Base-by-base conservation (phyloP, 2,113 vertebrate species). In the Indicator maculatus region DNA sequence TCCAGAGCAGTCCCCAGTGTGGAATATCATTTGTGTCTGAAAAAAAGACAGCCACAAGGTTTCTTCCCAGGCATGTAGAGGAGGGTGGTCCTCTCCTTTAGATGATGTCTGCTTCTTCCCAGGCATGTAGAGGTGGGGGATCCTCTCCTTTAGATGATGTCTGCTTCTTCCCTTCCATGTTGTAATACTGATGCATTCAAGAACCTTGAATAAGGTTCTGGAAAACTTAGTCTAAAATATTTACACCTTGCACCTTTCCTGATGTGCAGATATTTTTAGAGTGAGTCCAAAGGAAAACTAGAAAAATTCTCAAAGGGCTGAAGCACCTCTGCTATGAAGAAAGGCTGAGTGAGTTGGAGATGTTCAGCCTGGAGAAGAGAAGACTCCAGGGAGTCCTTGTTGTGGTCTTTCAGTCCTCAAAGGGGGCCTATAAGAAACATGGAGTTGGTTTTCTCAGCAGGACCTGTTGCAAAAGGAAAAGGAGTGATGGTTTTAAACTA, bases 91-190 rank as follows among this genome's bases (percentile, higher is more conserved):
- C 6, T 36, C 12, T 76, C 16, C 27, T 83, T 47, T 14, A 38
- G 6, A 23, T 28, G 11, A 30, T 28, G 18, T 27, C 67, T 53
- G 20, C 24, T 69, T 66, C 23, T 45, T 39, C 28, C 13, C 30
- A 36, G 39, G 23, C 11, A 70, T 5, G 58, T 4, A 12, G 44
- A 71, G 33, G 10, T 61, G 13, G 8, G 16, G 26, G 9, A 15
- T 58, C 59, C 6, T 36, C 12, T 76, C 16, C 27, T 83, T 47
- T 14, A 38, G 6, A 23, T 28, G 11, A 30, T 28, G 18, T 27
- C 67, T 53, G 20, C 24, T 67, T 67, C 24, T 7, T 6, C 8
- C 6, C 1, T 7, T 17, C 20, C 1, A 0, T 24, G 23, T 4
- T 12, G 11, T 39, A 27, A 53, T 12, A 36, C 2, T 14, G 11